Evolutionary conservation across 2,888 invertebrate species (phyloP).

Genomic region (Parnassius glacialis): DNA sequence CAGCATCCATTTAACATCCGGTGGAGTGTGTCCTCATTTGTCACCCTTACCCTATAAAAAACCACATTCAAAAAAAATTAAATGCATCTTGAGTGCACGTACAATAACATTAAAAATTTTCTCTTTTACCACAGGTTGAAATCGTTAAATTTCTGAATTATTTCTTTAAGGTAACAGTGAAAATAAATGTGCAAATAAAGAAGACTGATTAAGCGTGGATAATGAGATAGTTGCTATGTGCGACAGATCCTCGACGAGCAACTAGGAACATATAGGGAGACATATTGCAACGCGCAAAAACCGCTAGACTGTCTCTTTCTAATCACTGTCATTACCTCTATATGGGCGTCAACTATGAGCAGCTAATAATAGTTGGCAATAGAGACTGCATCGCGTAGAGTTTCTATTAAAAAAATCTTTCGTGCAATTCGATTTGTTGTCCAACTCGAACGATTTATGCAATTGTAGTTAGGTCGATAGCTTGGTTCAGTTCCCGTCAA

Average conservation of each 20-base stretch:
- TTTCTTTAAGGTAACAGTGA: not conserved
- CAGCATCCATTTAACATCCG: no score
- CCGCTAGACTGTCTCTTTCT: conserved; percentile 31
- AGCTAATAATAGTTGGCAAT: conserved; percentile 28
- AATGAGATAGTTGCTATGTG: conserved; percentile 1
- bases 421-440: no score
- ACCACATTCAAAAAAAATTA: no score
- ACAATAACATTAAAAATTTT: no score
- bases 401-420: no score
- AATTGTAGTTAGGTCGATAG: no score
- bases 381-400: not conserved
- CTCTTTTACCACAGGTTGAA: no score
- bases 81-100: no score
- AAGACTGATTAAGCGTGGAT: conserved; percentile 4
- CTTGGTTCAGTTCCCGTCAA: no score
- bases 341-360: conserved; percentile 34
- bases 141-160: not conserved
- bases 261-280: conserved; percentile 3
- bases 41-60: no score
- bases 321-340: conserved; percentile 40
- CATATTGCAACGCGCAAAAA: conserved; percentile 34
- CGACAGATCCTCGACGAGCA: not conserved
- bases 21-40: no score
- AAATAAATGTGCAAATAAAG: not conserved
- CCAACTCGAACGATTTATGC: no score